Evolutionary conservation across 2,797 vertebrate species (phyloP), one percentile per base, ranked within the genome.

Genomic region (Xyrichtys novacula): DNA sequence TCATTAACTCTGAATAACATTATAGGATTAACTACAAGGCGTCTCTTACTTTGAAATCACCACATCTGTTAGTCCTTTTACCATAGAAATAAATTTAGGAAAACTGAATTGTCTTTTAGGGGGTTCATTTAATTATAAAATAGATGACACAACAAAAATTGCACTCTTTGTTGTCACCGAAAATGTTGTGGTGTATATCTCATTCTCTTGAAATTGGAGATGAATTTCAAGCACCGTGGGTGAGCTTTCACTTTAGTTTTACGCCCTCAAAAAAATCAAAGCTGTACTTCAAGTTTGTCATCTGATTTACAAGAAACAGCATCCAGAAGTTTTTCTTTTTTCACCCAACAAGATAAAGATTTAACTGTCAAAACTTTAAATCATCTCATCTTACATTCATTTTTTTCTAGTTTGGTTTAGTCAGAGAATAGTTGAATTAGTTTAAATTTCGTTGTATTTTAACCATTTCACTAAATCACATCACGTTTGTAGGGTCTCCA

Each of bases 301-400:
- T 36, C 55, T 75, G 83, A 71, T 87, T 88, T 89, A 86, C 80
- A 76, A 83, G 83, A 90, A 91, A 88, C 28, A 22, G 73, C n/a
- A n/a, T n/a, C n/a, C n/a, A n/a, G n/a, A n/a, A n/a, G n/a, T n/a
- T n/a, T n/a, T n/a, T n/a, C n/a, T n/a, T n/a, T n/a, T n/a, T n/a
- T n/a, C n/a, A n/a, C n/a, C n/a, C n/a, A n/a, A n/a, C n/a, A n/a
- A n/a, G n/a, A n/a, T n/a, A n/a, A n/a, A n/a, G n/a, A n/a, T n/a
- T n/a, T n/a, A n/a, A n/a, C n/a, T n/a, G n/a, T n/a, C n/a, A n/a
- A n/a, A n/a, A n/a, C n/a, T n/a, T n/a, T n/a, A n/a, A n/a, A n/a
- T n/a, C n/a, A n/a, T n/a, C n/a, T n/a, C n/a, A n/a, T n/a, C n/a
- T n/a, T n/a, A n/a, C n/a, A n/a, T n/a, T n/a, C n/a, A n/a, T n/a